phyloP scores from a whole-genome alignment of 2,888 invertebrate species.

The Apamea crenata region DNA sequence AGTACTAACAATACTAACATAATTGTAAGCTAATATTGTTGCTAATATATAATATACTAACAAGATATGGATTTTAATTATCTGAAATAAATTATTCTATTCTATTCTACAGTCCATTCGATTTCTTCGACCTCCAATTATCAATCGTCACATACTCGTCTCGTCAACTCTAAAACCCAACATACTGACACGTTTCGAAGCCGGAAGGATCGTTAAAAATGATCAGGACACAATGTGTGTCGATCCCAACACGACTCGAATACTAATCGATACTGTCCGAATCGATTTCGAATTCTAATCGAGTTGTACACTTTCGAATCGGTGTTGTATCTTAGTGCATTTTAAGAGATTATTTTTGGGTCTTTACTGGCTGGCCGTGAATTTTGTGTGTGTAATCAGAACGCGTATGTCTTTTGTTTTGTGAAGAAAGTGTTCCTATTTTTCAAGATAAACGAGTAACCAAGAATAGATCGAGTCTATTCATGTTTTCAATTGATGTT shows the following conservation, averaged over 20 bases:
- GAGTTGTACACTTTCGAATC: conserved; percentile 56
- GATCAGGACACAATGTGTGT: conserved; percentile 64
- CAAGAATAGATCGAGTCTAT: neutral
- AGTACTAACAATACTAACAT: no score
- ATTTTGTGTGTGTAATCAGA: neutral
- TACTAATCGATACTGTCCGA: conserved; percentile 52
- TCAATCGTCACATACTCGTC: conserved; percentile 26
- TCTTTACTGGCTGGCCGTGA: conserved; percentile 14
- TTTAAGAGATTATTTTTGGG: conserved; percentile 8
- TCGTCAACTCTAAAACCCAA: conserved; percentile 40
- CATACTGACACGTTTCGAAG: conserved; percentile 58
- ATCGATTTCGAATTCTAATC: conserved; percentile 53
- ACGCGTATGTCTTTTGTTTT: conserved; percentile 8
- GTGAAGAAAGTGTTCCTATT: conserved; percentile 10
- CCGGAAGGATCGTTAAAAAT: conserved; percentile 66
- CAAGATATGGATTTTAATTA: no score
- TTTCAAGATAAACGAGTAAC: neutral
- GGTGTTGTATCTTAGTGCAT: conserved; percentile 25
- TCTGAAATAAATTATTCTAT: no score
- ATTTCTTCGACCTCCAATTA: no score
- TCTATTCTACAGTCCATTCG: no score
- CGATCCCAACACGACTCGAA: conserved; percentile 54
- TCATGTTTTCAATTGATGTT: no score
- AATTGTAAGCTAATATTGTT: no score
- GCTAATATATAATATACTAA: no score